phyloP scores from a whole-genome alignment of 2,113 vertebrate genomes.

The Callipepla californica region DNA sequence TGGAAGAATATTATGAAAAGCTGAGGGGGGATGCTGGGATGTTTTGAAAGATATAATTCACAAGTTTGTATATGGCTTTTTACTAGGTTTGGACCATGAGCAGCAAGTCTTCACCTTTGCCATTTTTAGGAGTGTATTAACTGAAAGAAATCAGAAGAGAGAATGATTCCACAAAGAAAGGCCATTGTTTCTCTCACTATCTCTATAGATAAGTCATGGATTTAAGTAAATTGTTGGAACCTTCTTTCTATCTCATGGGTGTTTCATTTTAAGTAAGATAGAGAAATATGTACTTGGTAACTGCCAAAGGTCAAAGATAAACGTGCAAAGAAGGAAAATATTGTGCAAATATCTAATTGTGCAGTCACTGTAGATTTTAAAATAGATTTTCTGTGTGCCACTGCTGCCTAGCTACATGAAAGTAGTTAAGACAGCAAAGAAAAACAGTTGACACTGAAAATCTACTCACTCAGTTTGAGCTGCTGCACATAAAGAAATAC shows the following conservation, averaged over 20 bases:
- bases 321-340: conserved; percentile 30
- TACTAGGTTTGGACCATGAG: neutral
- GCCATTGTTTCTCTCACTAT: neutral
- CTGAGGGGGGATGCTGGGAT: neutral
- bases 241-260: neutral
- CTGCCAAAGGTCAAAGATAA: neutral
- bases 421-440: conserved; percentile 24
- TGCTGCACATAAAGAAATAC: conserved; percentile 9
- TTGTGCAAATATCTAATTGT: conserved; percentile 44
- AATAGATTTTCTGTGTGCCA: conserved; percentile 25
- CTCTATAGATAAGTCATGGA: neutral
- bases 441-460: conserved; percentile 42
- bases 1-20: neutral
- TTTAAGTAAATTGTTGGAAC: neutral
- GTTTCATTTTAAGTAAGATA: conserved; percentile 29
- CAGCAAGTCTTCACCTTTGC: neutral
- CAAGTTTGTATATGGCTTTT: neutral
- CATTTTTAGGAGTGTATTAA: neutral
- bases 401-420: conserved; percentile 16
- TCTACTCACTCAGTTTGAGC: conserved; percentile 4
- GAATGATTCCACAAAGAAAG: neutral
- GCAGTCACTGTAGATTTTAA: conserved; percentile 6
- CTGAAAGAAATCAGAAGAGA: conserved; percentile 19
- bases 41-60: neutral
- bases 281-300: neutral